phyloP scores from a whole-genome alignment of 2,888 invertebrate genomes.

The Watsonalla cultraria region DNA sequence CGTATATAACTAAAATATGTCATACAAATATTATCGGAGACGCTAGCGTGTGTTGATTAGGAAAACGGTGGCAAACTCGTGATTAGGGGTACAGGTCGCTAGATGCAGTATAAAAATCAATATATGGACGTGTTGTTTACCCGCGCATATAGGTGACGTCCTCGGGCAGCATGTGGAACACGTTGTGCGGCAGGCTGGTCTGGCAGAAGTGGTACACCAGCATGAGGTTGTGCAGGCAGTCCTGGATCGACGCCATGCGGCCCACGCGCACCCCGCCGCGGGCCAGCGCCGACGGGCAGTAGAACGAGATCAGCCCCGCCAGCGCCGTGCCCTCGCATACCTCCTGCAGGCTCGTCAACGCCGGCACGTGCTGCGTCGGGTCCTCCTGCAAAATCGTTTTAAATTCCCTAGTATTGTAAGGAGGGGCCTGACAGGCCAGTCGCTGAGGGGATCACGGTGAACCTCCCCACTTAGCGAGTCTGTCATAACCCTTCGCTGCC shows the following conservation, averaged over 20 bases:
- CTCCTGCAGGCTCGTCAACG: conserved; percentile 89
- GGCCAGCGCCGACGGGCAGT: conserved; percentile 81
- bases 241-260: conserved; percentile 88
- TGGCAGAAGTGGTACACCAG: conserved; percentile 93
- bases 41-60: too few species aligned
- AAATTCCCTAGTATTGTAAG: too few species aligned
- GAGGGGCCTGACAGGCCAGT: too few species aligned
- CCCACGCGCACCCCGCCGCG: conserved; percentile 75
- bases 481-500: too few species aligned
- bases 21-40: too few species aligned
- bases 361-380: conserved; percentile 80
- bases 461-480: too few species aligned
- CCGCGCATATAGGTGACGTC: conserved; percentile 96
- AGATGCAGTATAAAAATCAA: neutral
- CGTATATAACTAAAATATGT: too few species aligned
- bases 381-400: conserved; percentile 68
- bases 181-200: conserved; percentile 89
- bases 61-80: too few species aligned
- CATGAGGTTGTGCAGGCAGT: conserved; percentile 94
- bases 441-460: too few species aligned
- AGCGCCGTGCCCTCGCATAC: conserved; percentile 94
- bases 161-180: conserved; percentile 97
- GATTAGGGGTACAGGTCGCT: too few species aligned
- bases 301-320: conserved; percentile 92
- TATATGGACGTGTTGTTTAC: conserved; percentile 57